These are phyloP conservation scores for Stegostoma tigrinum DNA, from an alignment of 2,113 vertebrate genomes.

Conservation along the genomic window DNA sequence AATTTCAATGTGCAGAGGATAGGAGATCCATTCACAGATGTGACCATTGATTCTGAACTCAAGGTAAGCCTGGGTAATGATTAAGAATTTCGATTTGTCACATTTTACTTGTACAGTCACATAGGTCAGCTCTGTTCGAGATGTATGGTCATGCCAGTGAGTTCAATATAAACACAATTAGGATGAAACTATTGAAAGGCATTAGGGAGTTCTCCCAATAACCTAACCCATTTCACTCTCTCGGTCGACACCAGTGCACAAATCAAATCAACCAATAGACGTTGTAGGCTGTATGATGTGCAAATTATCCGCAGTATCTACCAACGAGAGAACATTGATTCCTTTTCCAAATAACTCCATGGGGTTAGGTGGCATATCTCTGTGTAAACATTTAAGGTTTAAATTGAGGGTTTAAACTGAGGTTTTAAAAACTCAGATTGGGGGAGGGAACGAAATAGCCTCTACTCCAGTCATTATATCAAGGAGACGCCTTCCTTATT, in stretches of 20 bases:
- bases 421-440: background rate
- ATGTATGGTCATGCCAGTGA: background rate
- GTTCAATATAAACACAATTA: background rate
- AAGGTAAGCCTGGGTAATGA: background rate
- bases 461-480: background rate
- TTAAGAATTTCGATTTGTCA: background rate
- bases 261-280: background rate
- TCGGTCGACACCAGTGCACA: background rate
- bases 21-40: background rate
- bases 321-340: background rate
- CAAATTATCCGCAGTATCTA: background rate
- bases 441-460: background rate
- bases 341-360: background rate
- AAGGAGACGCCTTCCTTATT: background rate
- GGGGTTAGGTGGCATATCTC: background rate
- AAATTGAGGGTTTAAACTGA: too few species aligned
- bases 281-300: background rate
- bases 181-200: background rate
- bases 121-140: background rate
- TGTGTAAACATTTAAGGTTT: too few species aligned
- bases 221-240: background rate
- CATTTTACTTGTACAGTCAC: background rate
- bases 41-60: background rate
- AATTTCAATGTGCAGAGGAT: background rate
- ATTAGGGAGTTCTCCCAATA: background rate